Evolutionary conservation across 2,797 vertebrate species (phyloP).

Genomic region (Sebastes minor): DNA sequence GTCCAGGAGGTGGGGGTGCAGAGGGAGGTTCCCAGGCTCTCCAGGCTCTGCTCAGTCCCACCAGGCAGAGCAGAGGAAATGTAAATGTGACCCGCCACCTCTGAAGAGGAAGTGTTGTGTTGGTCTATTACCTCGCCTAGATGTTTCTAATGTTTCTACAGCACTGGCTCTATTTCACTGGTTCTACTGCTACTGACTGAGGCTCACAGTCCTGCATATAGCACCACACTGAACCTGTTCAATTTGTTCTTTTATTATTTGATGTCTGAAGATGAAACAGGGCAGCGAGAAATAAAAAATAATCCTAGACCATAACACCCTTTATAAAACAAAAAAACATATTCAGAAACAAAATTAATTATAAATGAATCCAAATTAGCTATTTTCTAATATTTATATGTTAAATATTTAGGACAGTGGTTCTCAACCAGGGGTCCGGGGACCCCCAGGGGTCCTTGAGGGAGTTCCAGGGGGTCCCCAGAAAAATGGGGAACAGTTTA

Average conservation of each 20-base stretch:
- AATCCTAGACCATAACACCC: not conserved
- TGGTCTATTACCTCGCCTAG: not conserved
- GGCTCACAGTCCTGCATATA: not conserved
- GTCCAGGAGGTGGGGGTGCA: not conserved
- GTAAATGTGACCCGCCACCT: slow-evolving; percentile 68
- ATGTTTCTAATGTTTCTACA: too few species aligned
- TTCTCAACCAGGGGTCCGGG: too few species aligned
- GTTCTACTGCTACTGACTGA: not conserved
- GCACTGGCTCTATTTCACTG: too few species aligned
- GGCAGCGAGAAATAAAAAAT: not conserved
- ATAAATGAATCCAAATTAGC: not conserved
- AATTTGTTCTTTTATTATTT: not conserved
- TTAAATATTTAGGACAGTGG: not conserved
- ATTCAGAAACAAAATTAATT: not conserved
- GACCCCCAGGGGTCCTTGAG: too few species aligned
- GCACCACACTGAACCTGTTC: not conserved
- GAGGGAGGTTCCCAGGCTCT: slow-evolving; percentile 24
- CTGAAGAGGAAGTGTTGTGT: slow-evolving; percentile 30
- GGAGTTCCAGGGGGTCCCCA: too few species aligned
- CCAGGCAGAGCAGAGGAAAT: slow-evolving; percentile 56
- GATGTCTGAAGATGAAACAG: not conserved
- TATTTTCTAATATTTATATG: not conserved
- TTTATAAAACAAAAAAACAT: not conserved
- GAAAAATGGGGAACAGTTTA: too few species aligned
- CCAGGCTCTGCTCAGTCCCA: slow-evolving; percentile 11